Conservation (phyloP, 2,113 vertebrate genomes). For the Hemibagrus wyckioides region DNA sequence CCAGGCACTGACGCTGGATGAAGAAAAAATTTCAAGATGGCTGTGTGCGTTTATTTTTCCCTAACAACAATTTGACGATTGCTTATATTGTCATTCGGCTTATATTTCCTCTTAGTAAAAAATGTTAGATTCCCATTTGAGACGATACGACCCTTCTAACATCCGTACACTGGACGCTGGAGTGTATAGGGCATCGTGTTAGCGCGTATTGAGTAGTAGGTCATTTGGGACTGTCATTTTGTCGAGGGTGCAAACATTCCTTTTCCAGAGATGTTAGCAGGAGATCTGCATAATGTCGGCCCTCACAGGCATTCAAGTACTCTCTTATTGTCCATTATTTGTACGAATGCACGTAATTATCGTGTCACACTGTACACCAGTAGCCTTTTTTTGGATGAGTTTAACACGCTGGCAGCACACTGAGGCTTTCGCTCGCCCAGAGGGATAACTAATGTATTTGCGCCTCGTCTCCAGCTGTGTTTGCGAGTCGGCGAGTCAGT, state of each 20-base stretch:
- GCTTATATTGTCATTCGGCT: too few species aligned
- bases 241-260: background rate
- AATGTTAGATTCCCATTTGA: too few species aligned
- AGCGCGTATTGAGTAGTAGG: too few species aligned
- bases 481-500: background rate
- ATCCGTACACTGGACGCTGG: too few species aligned
- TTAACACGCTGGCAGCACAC: background rate
- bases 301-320: background rate
- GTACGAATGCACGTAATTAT: background rate
- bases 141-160: too few species aligned
- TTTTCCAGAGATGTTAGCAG: background rate
- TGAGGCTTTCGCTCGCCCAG: background rate
- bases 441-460: background rate
- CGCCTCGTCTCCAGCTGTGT: constrained; percentile 4
- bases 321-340: background rate
- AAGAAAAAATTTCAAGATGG: too few species aligned
- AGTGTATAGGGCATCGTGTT: too few species aligned
- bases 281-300: background rate
- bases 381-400: background rate
- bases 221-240: too few species aligned
- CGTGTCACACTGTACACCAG: background rate
- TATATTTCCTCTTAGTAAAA: too few species aligned
- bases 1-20: too few species aligned
- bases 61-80: too few species aligned
- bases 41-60: too few species aligned